Evolutionary conservation across 2,113 vertebrate species (phyloP), one percentile per base, ranked within the genome.

Genomic region (Anhinga anhinga): DNA sequence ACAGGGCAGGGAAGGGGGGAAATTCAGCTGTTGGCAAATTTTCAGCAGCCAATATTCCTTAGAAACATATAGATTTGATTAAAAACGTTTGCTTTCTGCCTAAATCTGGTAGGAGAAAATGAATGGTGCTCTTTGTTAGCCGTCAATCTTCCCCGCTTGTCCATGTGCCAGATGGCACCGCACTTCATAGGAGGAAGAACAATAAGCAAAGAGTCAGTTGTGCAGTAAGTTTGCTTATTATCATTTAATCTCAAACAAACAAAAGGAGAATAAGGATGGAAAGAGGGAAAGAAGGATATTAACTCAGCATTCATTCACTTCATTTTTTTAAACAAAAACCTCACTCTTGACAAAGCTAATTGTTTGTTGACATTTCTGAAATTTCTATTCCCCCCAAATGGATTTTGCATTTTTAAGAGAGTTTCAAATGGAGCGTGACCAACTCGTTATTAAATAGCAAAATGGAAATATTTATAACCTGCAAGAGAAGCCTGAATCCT

Each of bases 61-160:
- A 86, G 92, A 97, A 97, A 97, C 92, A 95, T 96, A 97, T 67
- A 97, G 94, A 96, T 97, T 94, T 97, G 96, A 98, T 97, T 97
- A 93, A 96, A 97, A 97, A 90, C n/a, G 7, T 96, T 97, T 94
- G 97, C 94, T 96, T 97, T 94, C 95, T 94, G 93, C 93, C 92
- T 90, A 96, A 82, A 97, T 93, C 92, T 87, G 71, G 88, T 86
- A 91, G 86, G 52, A 88, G 80, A 93, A 96, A 96, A 97, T 94
- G 94, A 97, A 97, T 91, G 77, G 91, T 70, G 80, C 79, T 96
- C 93, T 95, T 95, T 90, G 85, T 95, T 80, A 96, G 80, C 91
- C 93, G 96, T 94, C 95, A 82, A 80, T 97, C 95, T 98, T 95
- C 50, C 42, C 94, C 83, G 93, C 81, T 97, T 96, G 96, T 97